These are phyloP conservation scores for mouse (Mus musculus) DNA, from an alignment of 2,113 vertebrate genomes.

Conservation along the genomic window GRCm39 chr6:115502001-115502500, in stretches of 20 bases:
- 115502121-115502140: not conserved
- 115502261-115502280: too few relatives aligned
- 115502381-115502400: not conserved
- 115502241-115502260: too few relatives aligned
- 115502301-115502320: too few relatives aligned
- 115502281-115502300: too few relatives aligned
- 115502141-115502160: not conserved
- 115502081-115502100: not conserved
- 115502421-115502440: not conserved
- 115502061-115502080: not conserved
- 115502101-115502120: not conserved
- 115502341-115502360: too few relatives aligned
- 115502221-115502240: rapidly evolving
- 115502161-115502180: not conserved
- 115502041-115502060: not conserved
- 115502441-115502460: not conserved
- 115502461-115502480: not conserved
- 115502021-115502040: not conserved
- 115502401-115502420: not conserved
- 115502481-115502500: not conserved
- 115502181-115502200: too few relatives aligned
- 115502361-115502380: not conserved
- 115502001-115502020: not conserved
- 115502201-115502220: too few relatives aligned
- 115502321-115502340: too few relatives aligned